Conservation (phyloP, 1,140 invertebrate genomes). For the Drosophila neocordata region DNA sequence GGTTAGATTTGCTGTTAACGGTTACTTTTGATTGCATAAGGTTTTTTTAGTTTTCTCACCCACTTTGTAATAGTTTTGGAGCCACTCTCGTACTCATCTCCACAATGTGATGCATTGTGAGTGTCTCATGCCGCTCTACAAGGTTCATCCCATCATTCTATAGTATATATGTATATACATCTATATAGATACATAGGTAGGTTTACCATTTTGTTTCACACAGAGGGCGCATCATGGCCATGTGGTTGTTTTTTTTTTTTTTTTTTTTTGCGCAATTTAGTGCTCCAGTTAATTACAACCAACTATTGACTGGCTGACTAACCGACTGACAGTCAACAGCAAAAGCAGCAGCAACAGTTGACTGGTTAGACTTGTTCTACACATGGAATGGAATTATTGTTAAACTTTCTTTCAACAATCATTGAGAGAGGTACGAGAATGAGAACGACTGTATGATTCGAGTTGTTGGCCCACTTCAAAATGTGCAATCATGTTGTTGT, state of each 20-base stretch:
- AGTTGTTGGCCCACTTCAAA: conserved; percentile 52
- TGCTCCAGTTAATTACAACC: conserved; percentile 41
- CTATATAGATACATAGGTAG: background rate
- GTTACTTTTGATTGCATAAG: too few relatives aligned
- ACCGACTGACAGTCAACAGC: conserved; percentile 7
- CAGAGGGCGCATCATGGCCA: conserved; percentile 8
- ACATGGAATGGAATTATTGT: conserved; percentile 5
- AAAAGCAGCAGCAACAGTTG: background rate
- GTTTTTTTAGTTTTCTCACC: too few relatives aligned
- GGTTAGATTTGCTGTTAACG: too few relatives aligned
- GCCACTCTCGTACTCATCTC: background rate
- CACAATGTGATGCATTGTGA: background rate
- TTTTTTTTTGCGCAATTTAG: conserved; percentile 28
- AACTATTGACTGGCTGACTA: conserved; percentile 12
- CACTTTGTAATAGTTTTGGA: background rate
- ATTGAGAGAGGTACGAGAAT: conserved; percentile 25
- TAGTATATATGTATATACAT: background rate
- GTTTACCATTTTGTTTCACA: conserved; percentile 2
- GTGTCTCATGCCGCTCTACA: background rate
- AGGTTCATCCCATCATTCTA: conserved; percentile 1
- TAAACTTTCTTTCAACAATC: conserved; percentile 46
- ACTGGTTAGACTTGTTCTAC: conserved; percentile 69
- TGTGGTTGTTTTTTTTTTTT: background rate
- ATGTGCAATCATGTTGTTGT: conserved; percentile 47
- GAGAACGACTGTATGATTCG: conserved; percentile 19